These are phyloP conservation scores for Drosophila gaucha DNA, from an alignment of 2,888 invertebrate species.

Conservation along the genomic window DNA sequence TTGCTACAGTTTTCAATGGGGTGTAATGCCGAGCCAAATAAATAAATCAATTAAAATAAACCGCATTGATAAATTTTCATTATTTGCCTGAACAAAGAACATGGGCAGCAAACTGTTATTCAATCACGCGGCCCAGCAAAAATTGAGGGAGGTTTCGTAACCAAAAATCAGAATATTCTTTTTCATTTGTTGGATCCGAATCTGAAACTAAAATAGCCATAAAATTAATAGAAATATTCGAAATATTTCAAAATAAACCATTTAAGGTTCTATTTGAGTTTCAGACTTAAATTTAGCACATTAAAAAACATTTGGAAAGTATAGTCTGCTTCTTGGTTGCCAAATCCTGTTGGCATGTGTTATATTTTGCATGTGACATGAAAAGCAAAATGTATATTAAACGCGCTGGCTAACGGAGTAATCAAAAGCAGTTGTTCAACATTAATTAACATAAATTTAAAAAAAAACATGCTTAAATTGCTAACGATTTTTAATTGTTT, in stretches of 20 bases:
- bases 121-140: neutral
- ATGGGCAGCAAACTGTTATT: slow-evolving; percentile 16
- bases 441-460: slow-evolving; percentile 76
- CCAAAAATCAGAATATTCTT: neutral
- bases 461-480: slow-evolving; percentile 56
- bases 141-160: too few species aligned
- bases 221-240: neutral
- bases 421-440: slow-evolving; percentile 65
- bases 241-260: too few species aligned
- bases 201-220: neutral
- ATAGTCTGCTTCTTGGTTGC: neutral
- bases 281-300: neutral
- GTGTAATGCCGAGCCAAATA: too few species aligned
- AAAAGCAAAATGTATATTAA: slow-evolving; percentile 5
- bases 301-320: neutral
- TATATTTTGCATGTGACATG: slow-evolving; percentile 41
- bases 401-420: slow-evolving; percentile 11
- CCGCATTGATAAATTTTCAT: slow-evolving; percentile 42
- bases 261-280: too few species aligned
- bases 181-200: too few species aligned
- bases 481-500: slow-evolving; percentile 28
- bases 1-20: slow-evolving; percentile 15
- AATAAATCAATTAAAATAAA: slow-evolving; percentile 67
- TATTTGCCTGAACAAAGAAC: slow-evolving; percentile 22
- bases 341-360: slow-evolving; percentile 11